Evolutionary conservation across 2,113 vertebrate genomes (phyloP), one percentile per base, ranked within the genome.

Genomic region (Kryptolebias marmoratus): DNA sequence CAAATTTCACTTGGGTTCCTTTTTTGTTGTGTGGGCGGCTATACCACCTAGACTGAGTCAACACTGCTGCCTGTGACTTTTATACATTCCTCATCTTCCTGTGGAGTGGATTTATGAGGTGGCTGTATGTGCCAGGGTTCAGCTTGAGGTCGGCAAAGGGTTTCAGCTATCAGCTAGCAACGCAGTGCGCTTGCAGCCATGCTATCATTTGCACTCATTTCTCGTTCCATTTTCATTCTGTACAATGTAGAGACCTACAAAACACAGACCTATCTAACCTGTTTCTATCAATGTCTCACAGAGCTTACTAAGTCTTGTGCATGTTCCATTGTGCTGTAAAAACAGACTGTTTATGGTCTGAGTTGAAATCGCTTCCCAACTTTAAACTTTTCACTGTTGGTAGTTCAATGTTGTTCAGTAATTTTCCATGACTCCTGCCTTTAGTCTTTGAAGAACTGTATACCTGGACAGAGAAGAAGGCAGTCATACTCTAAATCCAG

Each of bases 41-140:
- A 47, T 84, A 75, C 89, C 87, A 89, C 87, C 85, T 86, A 85
- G 72, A 79, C 64, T 73, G 82, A 85, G 84, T 87, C 86, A 86
- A 85, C 83, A 79, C 54, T 6, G 1, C 80, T 59, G 62, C 81
- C 60, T 65, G 71, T 77, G 87, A 90, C 87, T 87, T 53, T 87
- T 68, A 89, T 87, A 50, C 83, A 83, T 87, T 84, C 75, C 79
- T 82, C 59, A 6, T 68, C 80, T 60, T 80, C 83, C 82, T 84
- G 71, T 11, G 1, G 71, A 59, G 60, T 81, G 80, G 80, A 85
- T 90, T 84, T 87, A 87, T 79, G 87, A 84, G 77, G 63, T 80
- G 70, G 75, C 80, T 79, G 64, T 36, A 49, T 71, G 57, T 59
- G 11, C 76, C 45, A 50, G 56, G 73, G 85, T 88, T 88, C 79